phyloP scores from a whole-genome alignment of 2,797 vertebrate species.

The Micrastur ruficollis region DNA sequence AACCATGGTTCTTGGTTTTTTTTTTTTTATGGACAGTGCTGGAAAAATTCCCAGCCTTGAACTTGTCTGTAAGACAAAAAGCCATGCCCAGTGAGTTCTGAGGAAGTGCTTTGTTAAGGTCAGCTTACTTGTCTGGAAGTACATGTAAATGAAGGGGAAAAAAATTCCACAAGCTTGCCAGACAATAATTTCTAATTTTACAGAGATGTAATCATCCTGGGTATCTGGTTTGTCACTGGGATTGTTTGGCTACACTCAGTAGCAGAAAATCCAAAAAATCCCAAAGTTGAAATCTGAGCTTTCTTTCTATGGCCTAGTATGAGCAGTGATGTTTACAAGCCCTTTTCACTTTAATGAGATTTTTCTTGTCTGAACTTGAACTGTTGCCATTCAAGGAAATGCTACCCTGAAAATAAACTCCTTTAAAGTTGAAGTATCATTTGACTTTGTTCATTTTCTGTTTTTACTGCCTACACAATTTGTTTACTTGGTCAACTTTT shows the following conservation, averaged over 20 bases:
- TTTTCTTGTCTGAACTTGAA: conserved; percentile 22
- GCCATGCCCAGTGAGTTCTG: neutral
- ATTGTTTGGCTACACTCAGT: neutral
- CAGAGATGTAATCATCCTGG: neutral
- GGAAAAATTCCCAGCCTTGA: neutral
- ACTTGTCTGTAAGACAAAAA: neutral
- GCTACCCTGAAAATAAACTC: conserved; percentile 22
- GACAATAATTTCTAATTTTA: neutral
- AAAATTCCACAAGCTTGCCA: neutral
- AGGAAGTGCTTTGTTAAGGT: neutral
- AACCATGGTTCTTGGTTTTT: neutral
- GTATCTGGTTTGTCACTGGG: neutral
- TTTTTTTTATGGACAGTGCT: neutral
- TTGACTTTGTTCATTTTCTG: conserved; percentile 46
- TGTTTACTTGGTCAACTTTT: neutral
- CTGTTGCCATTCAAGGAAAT: conserved; percentile 1
- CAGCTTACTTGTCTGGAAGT: neutral
- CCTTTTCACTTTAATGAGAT: neutral
- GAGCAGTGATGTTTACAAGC: neutral
- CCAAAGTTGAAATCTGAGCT: neutral
- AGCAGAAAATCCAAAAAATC: neutral
- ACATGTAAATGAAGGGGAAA: neutral
- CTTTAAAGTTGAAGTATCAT: neutral
- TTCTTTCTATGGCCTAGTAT: neutral
- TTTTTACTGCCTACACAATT: neutral